Evolutionary conservation across 2,797 vertebrate species (phyloP).

Genomic region (Apodemus agrarius): DNA sequence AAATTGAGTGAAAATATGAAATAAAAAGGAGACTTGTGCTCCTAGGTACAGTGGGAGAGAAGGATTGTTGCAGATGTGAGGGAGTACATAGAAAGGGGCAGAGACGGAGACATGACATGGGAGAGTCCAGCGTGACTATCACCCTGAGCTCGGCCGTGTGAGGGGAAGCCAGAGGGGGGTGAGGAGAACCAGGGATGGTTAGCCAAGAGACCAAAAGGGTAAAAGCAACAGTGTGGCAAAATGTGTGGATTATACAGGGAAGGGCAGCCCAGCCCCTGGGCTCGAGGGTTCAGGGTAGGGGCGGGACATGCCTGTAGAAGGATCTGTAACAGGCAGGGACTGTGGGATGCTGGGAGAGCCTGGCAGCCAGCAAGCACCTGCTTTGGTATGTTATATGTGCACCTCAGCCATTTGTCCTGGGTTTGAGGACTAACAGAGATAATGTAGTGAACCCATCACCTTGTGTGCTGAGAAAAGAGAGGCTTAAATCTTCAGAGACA

Average conservation of each 20-base stretch:
- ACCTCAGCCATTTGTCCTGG: neutral
- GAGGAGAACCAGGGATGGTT: neutral
- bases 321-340: neutral
- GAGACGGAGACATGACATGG: too few species aligned
- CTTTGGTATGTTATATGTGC: neutral
- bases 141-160: too few species aligned
- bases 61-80: too few species aligned
- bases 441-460: neutral
- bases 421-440: neutral
- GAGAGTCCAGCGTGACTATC: too few species aligned
- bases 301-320: neutral
- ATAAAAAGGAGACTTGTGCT: too few species aligned
- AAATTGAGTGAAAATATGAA: too few species aligned
- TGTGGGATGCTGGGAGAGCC: neutral
- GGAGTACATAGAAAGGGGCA: too few species aligned
- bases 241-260: neutral
- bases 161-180: too few species aligned
- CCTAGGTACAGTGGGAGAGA: too few species aligned
- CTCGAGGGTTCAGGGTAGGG: neutral
- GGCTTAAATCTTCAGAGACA: neutral
- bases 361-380: neutral
- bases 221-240: neutral
- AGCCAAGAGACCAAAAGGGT: neutral
- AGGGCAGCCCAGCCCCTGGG: neutral
- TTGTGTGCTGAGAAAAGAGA: neutral